phyloP scores from a whole-genome alignment of 2,113 vertebrate genomes.

The Rhinopomastus cyanomelas region DNA sequence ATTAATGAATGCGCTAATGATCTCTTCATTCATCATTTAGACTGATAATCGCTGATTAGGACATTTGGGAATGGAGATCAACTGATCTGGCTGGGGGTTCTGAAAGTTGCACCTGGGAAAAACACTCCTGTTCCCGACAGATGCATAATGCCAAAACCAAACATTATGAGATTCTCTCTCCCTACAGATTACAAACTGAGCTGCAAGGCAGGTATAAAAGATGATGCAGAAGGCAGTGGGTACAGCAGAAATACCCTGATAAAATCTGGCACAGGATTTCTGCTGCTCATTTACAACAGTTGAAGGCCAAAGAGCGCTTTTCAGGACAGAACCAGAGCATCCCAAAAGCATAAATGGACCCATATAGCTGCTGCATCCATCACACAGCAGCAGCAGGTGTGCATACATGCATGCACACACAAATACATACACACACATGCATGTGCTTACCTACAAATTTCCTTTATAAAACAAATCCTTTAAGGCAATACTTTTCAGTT shows the following conservation, averaged over 20 bases:
- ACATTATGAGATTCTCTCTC: not conserved
- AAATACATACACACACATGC: rapidly evolving
- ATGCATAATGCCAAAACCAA: not conserved
- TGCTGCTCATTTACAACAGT: not conserved
- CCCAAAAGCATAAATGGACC: not conserved
- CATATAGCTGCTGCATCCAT: not conserved
- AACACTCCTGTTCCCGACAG: not conserved
- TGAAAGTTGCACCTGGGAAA: not conserved
- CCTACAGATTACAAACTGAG: not conserved
- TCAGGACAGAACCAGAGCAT: not conserved
- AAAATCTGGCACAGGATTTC: not conserved
- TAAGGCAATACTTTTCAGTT: not conserved
- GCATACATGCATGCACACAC: rapidly evolving
- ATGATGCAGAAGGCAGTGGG: not conserved
- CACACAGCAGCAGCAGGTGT: not conserved
- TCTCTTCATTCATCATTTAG: slow-evolving; percentile 27
- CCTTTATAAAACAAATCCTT: not conserved
- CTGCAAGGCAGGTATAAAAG: not conserved
- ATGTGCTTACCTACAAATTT: not conserved
- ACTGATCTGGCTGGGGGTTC: not conserved
- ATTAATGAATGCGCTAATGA: slow-evolving; percentile 23
- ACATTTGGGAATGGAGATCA: not conserved
- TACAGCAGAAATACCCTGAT: not conserved
- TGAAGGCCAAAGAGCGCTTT: not conserved
- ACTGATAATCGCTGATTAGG: not conserved